These are phyloP conservation scores for Casuarius casuarius DNA, from an alignment of 2,113 vertebrate species.

Conservation along the genomic window DNA sequence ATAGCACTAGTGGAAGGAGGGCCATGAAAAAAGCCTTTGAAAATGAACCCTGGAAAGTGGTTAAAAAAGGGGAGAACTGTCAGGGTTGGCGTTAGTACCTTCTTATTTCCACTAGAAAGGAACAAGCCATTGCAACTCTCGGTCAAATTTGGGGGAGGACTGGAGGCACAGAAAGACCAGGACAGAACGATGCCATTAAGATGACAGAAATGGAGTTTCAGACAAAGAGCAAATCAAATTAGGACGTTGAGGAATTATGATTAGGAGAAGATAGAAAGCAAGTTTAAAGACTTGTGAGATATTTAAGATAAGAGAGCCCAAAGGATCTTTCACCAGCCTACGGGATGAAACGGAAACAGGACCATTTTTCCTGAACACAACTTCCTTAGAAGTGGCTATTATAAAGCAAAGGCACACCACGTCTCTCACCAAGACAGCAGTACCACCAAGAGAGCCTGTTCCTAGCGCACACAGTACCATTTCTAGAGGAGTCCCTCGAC, in stretches of 20 bases:
- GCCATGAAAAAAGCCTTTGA: not conserved
- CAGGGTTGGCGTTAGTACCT: not conserved
- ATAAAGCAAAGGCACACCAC: not conserved
- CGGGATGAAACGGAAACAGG: not conserved
- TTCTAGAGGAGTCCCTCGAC: not conserved
- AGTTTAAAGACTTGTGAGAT: not conserved
- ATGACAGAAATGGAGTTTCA: not conserved
- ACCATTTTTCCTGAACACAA: not conserved
- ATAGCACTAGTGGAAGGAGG: conserved; percentile 26
- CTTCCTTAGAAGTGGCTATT: not conserved
- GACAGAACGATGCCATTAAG: not conserved
- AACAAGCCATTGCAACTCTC: not conserved
- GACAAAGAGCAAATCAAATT: not conserved
- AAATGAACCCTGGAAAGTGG: conserved; percentile 34
- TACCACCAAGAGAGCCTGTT: accelerated
- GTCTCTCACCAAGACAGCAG: not conserved
- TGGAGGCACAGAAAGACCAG: not conserved
- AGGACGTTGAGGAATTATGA: not conserved
- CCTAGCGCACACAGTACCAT: accelerated
- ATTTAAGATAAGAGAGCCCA: not conserved
- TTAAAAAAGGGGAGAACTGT: conserved; percentile 3
- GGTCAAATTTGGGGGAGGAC: not conserved
- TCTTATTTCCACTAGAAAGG: conserved; percentile 43
- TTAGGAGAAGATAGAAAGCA: not conserved
- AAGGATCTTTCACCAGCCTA: not conserved